Evolutionary conservation across 1,140 invertebrate genomes (phyloP).

Genomic region (Macrobrachium rosenbergii): DNA sequence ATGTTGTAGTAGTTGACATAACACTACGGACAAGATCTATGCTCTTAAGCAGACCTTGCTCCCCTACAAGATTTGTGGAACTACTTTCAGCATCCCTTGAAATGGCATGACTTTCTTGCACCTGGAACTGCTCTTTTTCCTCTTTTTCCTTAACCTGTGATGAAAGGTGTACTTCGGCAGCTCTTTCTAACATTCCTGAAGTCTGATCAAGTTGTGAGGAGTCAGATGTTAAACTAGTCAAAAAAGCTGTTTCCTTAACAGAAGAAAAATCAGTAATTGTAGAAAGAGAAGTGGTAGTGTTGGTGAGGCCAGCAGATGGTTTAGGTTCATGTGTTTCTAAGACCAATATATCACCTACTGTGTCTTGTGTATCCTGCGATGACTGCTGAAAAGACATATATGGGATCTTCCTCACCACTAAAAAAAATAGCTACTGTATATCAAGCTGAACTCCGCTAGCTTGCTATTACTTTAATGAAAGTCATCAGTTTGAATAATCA

Average conservation of each 20-base stretch:
- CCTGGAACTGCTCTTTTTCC: too few species aligned
- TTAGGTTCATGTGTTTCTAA: conserved; percentile 24
- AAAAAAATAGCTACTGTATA: conserved; percentile 1
- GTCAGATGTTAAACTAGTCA: conserved; percentile 26
- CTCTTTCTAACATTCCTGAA: neutral
- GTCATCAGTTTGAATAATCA: conserved; percentile 15
- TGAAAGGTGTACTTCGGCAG: too few species aligned
- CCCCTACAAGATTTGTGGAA: neutral
- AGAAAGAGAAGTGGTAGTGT: conserved; percentile 19
- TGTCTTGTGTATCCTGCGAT: conserved; percentile 29
- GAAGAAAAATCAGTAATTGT: conserved; percentile 9
- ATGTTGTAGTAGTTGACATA: conserved; percentile 29
- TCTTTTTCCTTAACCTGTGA: too few species aligned
- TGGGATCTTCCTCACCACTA: conserved; percentile 41
- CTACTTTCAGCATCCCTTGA: neutral
- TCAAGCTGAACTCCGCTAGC: conserved; percentile 31
- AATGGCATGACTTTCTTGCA: too few species aligned
- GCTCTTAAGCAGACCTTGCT: conserved; percentile 19
- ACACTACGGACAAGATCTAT: conserved; percentile 31
- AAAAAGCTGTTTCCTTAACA: conserved; percentile 6
- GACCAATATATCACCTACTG: conserved; percentile 21
- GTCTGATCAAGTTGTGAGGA: conserved; percentile 15
- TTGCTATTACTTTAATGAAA: conserved; percentile 25
- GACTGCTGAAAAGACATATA: conserved; percentile 46
- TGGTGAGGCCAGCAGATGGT: conserved; percentile 16